Evolutionary conservation across 2,888 invertebrate genomes (phyloP), one percentile per base, ranked within the genome.

Genomic region (Chymomyza procnemis): DNA sequence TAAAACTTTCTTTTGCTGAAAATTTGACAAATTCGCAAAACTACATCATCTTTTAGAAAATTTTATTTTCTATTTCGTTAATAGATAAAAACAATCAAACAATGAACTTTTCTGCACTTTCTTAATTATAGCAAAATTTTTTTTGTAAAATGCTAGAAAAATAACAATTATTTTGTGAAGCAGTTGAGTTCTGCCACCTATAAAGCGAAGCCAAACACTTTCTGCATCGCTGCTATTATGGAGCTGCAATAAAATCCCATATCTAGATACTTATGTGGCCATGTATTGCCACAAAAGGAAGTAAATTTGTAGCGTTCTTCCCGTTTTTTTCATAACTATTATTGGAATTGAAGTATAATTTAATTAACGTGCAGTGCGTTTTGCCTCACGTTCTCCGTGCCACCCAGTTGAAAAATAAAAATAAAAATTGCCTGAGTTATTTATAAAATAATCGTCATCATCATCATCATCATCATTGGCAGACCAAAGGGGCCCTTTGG

Each of bases 281-380:
- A 34, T 41, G 16, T 34, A 18, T 12, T 4, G 26, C 30, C 41
- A 64, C 56, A 64, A 68, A 64, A 57, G 61, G 8, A 61, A 61
- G 61, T 47, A 41, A 57, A 65, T 65, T 67, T 64, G 47, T 48
- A 41, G 46, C 57, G 47, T 61, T 67, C 57, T 34, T 46, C n/a
- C 22, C 9, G 2, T 0, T 4, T 47, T 6, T n/a, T 48, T 54
- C 34, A 4, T 19, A 26, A 34, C 18, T 16, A 50, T 72, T 52
- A 71, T 67, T 66, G 66, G 52, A 54, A 72, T 66, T 65, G 67
- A 73, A 69, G 70, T 71, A 71, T 80, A 74, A 80, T 76, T 76
- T 66, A 74, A 76, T 76, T 76, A 76, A 71, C 66, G 59, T 71
- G 64, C 62, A 55, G 63, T 41, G 69, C 64, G 61, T 69, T 67